Percentiles rank a stretch among this genome's conserved stretches.
phyloP scores from a whole-genome alignment of 1,140 invertebrate species.

The Babylonia areolata region DNA sequence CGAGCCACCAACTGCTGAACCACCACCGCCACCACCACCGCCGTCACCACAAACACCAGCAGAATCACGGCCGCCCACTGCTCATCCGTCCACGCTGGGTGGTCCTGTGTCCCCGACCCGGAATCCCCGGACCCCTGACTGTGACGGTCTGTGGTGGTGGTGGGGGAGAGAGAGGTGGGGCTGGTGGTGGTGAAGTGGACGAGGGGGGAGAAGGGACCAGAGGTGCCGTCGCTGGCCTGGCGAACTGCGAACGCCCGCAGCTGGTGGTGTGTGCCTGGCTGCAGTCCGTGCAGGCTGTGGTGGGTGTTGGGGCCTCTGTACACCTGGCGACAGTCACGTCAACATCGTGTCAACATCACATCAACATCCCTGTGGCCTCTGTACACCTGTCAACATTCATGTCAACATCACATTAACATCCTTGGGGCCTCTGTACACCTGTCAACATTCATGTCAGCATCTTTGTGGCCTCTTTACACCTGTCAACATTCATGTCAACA shows the following conservation, averaged over 20 bases:
- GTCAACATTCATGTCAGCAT: too few relatives aligned
- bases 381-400: too few relatives aligned
- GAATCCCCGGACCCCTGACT: conserved; percentile 31
- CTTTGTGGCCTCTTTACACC: too few relatives aligned
- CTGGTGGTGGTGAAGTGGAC: conserved; percentile 78
- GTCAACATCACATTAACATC: too few relatives aligned
- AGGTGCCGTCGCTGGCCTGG: conserved; percentile 75
- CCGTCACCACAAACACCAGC: conserved; percentile 80
- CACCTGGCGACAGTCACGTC: conserved; percentile 79
- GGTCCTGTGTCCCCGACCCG: conserved; percentile 61
- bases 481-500: too few relatives aligned
- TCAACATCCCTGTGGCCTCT: too few relatives aligned
- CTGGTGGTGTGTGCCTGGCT: conserved; percentile 83
- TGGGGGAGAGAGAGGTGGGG: conserved; percentile 67
- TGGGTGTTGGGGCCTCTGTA: conserved; percentile 83
- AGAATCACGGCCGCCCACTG: conserved; percentile 82
- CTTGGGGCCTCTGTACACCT: too few relatives aligned
- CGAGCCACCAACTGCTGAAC: conserved; percentile 77
- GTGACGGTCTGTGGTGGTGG: conserved; percentile 51
- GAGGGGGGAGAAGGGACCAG: conserved; percentile 82
- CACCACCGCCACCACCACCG: conserved; percentile 81
- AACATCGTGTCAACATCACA: too few relatives aligned
- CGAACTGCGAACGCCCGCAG: conserved; percentile 85
- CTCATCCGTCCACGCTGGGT: conserved; percentile 80
- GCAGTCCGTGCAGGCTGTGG: conserved; percentile 82